Base-by-base conservation (phyloP, 1,140 invertebrate species). In the Mylabris phalerata region DNA sequence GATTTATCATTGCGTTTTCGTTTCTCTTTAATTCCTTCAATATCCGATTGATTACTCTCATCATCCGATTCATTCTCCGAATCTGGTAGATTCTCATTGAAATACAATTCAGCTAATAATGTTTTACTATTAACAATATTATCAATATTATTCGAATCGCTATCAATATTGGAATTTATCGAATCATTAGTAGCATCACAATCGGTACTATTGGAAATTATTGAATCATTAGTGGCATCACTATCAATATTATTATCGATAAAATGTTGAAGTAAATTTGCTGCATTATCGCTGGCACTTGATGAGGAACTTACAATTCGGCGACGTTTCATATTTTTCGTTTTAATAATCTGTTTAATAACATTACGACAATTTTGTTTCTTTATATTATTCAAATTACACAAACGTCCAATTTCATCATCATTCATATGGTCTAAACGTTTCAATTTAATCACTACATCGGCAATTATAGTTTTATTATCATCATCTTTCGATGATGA, bases 331-430 rank as follows among this genome's bases (percentile, higher is more conserved):
- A 24, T 48, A 7, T 5, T 32, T 3, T n/a, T 40, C 9, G 44
- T 55, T 43, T 27, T 52, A 7, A 24, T 27, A 54, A 4, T 11
- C 41, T 32, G n/a, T 24, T 24, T 9, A 10, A 39, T 4, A 11
- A 6, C 10, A 32, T 47, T 48, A 25, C 32, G 19, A n/a, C 24
- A 19, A 39, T 39, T 39, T 39, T n/a, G 26, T 32, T 47, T 51
- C 11, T 41, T 47, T 9, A 55, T 2, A 40, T 11, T 39, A 5
- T 48, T 26, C 6, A 39, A 26, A 27, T 55, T 48, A 32, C 44
- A 48, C 32, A 55, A 55, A 13, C 40, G 41, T 39, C 39, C 48
- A 32, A 50, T 50, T 41, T 32, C 48, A 13, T n/a, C 19, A 27
- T 48, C 25, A 48, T 32, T 26, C n/a, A n/a, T 48, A 48, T 48